phyloP scores from a whole-genome alignment of 2,888 invertebrate genomes.

The Zonitis immaculata region DNA sequence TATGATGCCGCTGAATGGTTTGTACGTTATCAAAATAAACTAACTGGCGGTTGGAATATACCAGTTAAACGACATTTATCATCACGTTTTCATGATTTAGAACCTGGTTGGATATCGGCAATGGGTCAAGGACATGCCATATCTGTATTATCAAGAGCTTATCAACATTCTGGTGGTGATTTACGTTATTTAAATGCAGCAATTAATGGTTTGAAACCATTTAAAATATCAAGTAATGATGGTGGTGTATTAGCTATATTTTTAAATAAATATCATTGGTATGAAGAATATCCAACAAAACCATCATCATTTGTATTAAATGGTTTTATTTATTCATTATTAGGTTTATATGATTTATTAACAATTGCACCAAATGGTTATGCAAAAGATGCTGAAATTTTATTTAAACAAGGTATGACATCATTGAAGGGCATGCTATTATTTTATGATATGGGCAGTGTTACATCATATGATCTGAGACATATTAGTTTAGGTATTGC shows the following conservation, averaged over 20 bases:
- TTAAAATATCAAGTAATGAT: conserved; percentile 65
- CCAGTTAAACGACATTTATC: conserved; percentile 73
- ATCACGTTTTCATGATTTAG: conserved; percentile 69
- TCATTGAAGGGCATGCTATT: conserved; percentile 84
- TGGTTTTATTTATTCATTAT: conserved; percentile 95
- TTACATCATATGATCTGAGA: conserved; percentile 92
- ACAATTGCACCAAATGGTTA: conserved; percentile 62
- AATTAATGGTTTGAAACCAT: conserved; percentile 71
- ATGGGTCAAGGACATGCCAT: conserved; percentile 99
- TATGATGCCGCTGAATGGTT: conserved; percentile 93
- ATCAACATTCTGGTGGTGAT: conserved; percentile 73
- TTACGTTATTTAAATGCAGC: conserved; percentile 77
- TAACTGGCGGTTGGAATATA: conserved; percentile 90
- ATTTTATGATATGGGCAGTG: conserved; percentile 92
- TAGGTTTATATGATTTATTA: conserved; percentile 94
- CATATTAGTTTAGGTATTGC: conserved; percentile 86
- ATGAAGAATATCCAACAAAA: conserved; percentile 96
- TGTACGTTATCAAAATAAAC: conserved; percentile 74
- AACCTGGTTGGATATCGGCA: conserved; percentile 87
- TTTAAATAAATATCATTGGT: conserved; percentile 86
- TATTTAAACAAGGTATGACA: conserved; percentile 79
- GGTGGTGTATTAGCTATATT: conserved; percentile 84
- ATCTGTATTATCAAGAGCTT: conserved; percentile 90
- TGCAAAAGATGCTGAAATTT: conserved; percentile 65
- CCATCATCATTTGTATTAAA: conserved; percentile 95